Conservation (phyloP, 1,140 invertebrate species). For the Apocrypta bakeri region DNA sequence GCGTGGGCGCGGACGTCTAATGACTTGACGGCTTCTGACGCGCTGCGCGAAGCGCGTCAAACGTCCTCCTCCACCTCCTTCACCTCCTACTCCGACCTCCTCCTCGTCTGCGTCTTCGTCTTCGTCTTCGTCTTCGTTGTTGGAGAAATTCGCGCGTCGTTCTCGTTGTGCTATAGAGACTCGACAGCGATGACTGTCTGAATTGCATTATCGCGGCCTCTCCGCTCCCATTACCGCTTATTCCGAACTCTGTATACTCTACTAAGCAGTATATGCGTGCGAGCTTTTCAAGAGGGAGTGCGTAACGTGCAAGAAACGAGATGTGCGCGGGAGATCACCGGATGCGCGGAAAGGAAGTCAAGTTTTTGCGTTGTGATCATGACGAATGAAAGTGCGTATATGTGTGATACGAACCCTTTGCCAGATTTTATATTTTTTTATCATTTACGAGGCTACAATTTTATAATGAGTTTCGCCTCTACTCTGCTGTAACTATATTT, state of each 20-base stretch:
- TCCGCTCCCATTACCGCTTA: neutral
- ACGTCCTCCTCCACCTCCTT: no score
- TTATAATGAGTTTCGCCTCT: no score
- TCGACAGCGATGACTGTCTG: neutral
- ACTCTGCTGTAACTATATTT: no score
- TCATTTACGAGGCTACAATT: neutral
- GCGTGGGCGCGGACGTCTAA: slow-evolving; percentile 19
- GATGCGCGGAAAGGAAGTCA: neutral
- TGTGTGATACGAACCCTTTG: no score
- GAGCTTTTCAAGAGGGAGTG: no score
- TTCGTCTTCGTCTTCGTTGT: neutral
- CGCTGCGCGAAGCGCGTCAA: neutral
- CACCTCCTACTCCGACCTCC: no score
- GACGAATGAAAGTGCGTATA: neutral
- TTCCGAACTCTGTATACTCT: neutral
- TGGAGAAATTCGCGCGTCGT: neutral
- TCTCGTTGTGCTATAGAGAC: neutral
- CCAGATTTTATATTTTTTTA: neutral
- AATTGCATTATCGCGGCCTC: neutral
- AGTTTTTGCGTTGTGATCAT: neutral
- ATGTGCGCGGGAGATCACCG: neutral
- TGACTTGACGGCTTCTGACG: slow-evolving; percentile 41
- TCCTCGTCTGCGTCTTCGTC: no score
- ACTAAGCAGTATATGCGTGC: no score
- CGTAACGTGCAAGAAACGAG: no score